phyloP scores from a whole-genome alignment of 1,140 invertebrate species.

The Ostrea denselamellosa region DNA sequence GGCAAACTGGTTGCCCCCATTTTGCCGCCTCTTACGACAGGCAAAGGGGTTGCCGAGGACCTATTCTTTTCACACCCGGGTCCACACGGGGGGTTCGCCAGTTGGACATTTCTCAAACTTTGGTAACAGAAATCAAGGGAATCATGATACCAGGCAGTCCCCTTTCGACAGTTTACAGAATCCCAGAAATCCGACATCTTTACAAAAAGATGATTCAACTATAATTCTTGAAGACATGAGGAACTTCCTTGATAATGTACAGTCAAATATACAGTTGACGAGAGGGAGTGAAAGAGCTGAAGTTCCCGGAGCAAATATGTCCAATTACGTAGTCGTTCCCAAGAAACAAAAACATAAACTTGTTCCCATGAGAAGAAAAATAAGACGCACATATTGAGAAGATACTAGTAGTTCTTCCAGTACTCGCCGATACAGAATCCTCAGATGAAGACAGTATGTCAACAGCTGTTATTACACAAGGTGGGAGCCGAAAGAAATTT shows the following conservation, averaged over 20 bases:
- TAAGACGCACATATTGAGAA: neutral
- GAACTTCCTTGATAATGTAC: no score
- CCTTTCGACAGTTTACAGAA: no score
- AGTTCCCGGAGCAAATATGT: neutral
- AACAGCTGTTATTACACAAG: neutral
- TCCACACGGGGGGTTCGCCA: no score
- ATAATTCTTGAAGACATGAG: neutral
- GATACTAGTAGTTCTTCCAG: neutral
- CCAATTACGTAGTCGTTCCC: neutral
- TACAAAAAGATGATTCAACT: neutral
- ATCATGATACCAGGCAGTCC: no score
- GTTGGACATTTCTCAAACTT: no score
- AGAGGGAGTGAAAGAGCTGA: neutral
- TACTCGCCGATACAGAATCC: neutral
- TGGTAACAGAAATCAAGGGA: no score
- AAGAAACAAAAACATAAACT: neutral
- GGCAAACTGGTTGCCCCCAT: no score
- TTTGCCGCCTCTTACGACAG: no score
- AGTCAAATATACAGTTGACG: no score
- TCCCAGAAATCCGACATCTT: neutral
- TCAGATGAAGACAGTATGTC: neutral
- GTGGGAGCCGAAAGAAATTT: neutral
- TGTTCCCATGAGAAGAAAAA: no score
- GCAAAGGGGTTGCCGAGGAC: no score
- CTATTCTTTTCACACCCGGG: no score